phyloP scores from a whole-genome alignment of 2,888 invertebrate species.

The Seira musarum region DNA sequence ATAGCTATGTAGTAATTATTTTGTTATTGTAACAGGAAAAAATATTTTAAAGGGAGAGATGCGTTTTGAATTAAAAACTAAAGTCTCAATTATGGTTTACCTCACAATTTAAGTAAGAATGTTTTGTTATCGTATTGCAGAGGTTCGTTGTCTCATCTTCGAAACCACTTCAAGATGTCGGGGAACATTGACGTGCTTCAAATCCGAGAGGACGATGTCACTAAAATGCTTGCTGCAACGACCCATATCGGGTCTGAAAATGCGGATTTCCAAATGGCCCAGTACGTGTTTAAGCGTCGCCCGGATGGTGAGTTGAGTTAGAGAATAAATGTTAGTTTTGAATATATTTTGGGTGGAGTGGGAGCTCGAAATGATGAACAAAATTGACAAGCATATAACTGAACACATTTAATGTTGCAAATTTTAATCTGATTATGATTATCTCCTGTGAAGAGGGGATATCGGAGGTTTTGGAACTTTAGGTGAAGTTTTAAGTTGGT shows the following conservation, averaged over 20 bases:
- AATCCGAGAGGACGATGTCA: slow-evolving; percentile 98
- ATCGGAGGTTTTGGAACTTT: too few species aligned
- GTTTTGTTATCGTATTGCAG: slow-evolving; percentile 51
- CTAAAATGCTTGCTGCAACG: slow-evolving; percentile 96
- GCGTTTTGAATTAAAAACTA: too few species aligned
- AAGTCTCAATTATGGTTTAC: too few species aligned
- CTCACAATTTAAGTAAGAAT: too few species aligned
- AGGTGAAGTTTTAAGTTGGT: too few species aligned
- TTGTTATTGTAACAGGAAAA: too few species aligned
- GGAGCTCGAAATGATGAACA: slow-evolving; percentile 34
- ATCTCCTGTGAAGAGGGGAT: too few species aligned
- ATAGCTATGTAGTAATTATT: too few species aligned
- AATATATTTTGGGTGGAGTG: too few species aligned
- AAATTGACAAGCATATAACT: slow-evolving; percentile 36
- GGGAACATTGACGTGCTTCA: slow-evolving; percentile 92
- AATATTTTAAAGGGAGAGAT: too few species aligned
- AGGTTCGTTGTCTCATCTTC: slow-evolving; percentile 60
- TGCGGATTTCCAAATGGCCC: slow-evolving; percentile 97
- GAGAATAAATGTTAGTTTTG: too few species aligned
- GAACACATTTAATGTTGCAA: slow-evolving; percentile 20
- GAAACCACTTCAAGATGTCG: slow-evolving; percentile 85
- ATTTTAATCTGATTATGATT: slow-evolving; percentile 14
- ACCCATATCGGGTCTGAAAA: slow-evolving; percentile 96
- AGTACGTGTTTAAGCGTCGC: slow-evolving; percentile 96
- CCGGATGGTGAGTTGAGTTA: slow-evolving; percentile 81